Percentiles rank a stretch among this genome's conserved stretches.
These are phyloP conservation scores for Mionectes olivaceus DNA, from an alignment of 2,797 vertebrate species.

Conservation along the genomic window DNA sequence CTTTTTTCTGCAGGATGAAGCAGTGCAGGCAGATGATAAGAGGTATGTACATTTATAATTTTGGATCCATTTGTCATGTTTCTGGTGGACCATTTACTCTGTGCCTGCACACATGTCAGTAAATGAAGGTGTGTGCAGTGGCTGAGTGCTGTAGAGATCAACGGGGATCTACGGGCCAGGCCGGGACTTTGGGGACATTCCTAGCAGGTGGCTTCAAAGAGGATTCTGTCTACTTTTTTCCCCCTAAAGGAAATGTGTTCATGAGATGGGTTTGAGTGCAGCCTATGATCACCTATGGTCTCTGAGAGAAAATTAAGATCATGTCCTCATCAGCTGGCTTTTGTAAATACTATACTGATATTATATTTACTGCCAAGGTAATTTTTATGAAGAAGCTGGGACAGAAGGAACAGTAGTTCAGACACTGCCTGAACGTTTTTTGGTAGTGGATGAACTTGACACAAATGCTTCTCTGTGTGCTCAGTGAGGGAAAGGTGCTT, in stretches of 20 bases:
- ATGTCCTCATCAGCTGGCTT: not conserved
- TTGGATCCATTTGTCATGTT: not conserved
- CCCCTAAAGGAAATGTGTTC: not conserved
- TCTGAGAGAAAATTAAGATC: not conserved
- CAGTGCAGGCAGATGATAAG: not conserved
- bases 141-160: not conserved
- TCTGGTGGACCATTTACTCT: not conserved
- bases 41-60: not conserved
- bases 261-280: not conserved
- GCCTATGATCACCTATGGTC: not conserved
- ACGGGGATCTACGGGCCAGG: not conserved
- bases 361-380: not conserved
- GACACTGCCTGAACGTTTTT: not conserved
- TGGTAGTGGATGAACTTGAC: not conserved
- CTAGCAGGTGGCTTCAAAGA: not conserved
- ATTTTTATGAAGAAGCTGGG: not conserved
- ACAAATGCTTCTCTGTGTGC: not conserved
- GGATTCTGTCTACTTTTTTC: not conserved
- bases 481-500: not conserved
- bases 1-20: not conserved
- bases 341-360: not conserved
- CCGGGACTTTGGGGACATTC: not conserved
- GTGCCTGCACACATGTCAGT: rapidly evolving
- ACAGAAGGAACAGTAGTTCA: not conserved
- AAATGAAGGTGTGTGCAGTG: not conserved